phyloP scores from a whole-genome alignment of 2,113 vertebrate genomes.

The Boulengeromyrus knoepffleri region DNA sequence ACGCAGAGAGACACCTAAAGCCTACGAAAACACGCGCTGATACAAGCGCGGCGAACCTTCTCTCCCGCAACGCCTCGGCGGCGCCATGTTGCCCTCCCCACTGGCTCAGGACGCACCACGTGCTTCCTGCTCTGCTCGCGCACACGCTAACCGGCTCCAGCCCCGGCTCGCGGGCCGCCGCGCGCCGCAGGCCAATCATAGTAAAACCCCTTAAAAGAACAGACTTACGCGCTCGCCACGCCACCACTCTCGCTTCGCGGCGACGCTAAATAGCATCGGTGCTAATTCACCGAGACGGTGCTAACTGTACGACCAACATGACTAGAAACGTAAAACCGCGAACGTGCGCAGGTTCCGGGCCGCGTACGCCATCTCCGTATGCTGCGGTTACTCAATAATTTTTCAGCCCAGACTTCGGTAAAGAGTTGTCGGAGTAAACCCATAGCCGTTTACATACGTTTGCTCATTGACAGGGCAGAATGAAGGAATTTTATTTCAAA shows the following conservation, averaged over 20 bases:
- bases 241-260: neutral
- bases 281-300: neutral
- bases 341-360: neutral
- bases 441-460: neutral
- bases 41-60: neutral
- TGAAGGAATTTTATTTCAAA: neutral
- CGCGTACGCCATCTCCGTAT: neutral
- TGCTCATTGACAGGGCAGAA: neutral
- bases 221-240: neutral
- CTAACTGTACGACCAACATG: neutral
- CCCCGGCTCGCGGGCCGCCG: neutral
- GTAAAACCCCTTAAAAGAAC: neutral
- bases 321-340: neutral
- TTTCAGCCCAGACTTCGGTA: neutral
- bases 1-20: too few relatives aligned
- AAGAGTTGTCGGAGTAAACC: neutral
- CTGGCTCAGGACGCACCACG: constrained; percentile 43
- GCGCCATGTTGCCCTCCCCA: constrained; percentile 42
- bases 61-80: constrained; percentile 12
- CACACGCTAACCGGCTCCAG: constrained; percentile 16
- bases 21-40: neutral
- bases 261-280: neutral
- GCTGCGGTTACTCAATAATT: neutral
- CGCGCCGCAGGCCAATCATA: neutral
- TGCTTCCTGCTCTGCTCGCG: constrained; percentile 49